Evolutionary conservation across 2,888 invertebrate species (phyloP).

Genomic region (Yponomeuta cagnagella): DNA sequence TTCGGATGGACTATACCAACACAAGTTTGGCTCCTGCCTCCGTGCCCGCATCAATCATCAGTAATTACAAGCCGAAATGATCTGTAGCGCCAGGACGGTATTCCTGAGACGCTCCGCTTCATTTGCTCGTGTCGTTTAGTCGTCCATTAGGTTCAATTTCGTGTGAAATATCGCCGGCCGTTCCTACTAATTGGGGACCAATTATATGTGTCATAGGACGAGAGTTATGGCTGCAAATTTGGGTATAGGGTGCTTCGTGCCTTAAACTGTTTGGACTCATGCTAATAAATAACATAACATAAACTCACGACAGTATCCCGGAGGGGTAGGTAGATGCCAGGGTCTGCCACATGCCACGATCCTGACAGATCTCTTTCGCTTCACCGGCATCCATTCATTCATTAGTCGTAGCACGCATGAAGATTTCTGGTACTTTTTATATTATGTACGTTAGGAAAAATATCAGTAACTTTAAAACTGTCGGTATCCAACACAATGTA

Average conservation of each 20-base stretch:
- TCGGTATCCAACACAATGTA: no score
- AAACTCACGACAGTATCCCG: no score
- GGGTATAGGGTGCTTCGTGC: slow-evolving; percentile 17
- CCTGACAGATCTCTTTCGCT: no score
- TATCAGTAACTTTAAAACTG: no score
- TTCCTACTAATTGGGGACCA: slow-evolving; percentile 24
- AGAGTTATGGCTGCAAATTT: slow-evolving; percentile 18
- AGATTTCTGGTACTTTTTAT: no score
- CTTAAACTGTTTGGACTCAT: neutral
- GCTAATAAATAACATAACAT: no score
- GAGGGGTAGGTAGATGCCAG: no score
- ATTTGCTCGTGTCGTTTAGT: slow-evolving; percentile 15
- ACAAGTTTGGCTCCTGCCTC: neutral
- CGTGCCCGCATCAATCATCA: neutral
- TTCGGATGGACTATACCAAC: no score
- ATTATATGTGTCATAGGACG: slow-evolving; percentile 25
- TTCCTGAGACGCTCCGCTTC: slow-evolving; percentile 1
- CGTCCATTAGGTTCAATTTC: slow-evolving; percentile 15
- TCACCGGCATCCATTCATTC: no score
- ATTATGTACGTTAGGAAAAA: no score
- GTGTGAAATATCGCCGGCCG: slow-evolving; percentile 20
- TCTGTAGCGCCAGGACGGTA: neutral
- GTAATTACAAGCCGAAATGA: neutral
- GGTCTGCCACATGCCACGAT: no score
- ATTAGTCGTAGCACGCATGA: no score